phyloP scores from a whole-genome alignment of 2,888 invertebrate species.

The Macaria notata region DNA sequence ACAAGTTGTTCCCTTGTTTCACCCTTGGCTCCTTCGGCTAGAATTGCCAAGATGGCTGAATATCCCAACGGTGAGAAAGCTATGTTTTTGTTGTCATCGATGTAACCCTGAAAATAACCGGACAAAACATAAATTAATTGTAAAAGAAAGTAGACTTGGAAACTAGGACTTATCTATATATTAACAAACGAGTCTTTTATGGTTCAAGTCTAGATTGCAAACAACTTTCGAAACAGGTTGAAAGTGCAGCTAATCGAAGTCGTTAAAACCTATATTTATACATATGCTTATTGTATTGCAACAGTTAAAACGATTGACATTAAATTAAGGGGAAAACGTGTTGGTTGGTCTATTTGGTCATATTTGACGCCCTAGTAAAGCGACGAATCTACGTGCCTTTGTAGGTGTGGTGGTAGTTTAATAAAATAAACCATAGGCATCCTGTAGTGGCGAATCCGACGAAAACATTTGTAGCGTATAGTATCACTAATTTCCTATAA shows the following conservation, averaged over 20 bases:
- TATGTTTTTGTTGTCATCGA: conserved; percentile 79
- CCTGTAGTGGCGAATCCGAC: too few relatives aligned
- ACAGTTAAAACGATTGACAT: too few relatives aligned
- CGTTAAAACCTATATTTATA: neutral
- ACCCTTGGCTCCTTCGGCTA: conserved; percentile 84
- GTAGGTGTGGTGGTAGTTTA: too few relatives aligned
- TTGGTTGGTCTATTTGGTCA: too few relatives aligned
- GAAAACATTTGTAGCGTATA: too few relatives aligned
- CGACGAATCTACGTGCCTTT: too few relatives aligned
- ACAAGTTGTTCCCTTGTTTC: conserved; percentile 82
- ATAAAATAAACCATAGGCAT: too few relatives aligned
- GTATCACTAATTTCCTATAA: too few relatives aligned
- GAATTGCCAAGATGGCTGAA: conserved; percentile 83
- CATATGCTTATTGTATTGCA: too few relatives aligned
- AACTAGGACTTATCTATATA: conserved; percentile 11
- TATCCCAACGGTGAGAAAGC: conserved; percentile 86
- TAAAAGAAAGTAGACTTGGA: conserved; percentile 7
- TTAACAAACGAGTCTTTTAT: conserved; percentile 1
- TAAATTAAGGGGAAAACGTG: too few relatives aligned
- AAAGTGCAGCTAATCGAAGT: conserved; percentile 15
- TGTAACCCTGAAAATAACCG: conserved; percentile 68
- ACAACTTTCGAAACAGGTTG: conserved; percentile 17
- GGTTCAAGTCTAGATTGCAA: conserved; percentile 6
- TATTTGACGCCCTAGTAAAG: too few relatives aligned
- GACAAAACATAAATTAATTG: neutral